Base-by-base conservation (phyloP, 2,888 invertebrate genomes). In the Ochropleura leucogaster region DNA sequence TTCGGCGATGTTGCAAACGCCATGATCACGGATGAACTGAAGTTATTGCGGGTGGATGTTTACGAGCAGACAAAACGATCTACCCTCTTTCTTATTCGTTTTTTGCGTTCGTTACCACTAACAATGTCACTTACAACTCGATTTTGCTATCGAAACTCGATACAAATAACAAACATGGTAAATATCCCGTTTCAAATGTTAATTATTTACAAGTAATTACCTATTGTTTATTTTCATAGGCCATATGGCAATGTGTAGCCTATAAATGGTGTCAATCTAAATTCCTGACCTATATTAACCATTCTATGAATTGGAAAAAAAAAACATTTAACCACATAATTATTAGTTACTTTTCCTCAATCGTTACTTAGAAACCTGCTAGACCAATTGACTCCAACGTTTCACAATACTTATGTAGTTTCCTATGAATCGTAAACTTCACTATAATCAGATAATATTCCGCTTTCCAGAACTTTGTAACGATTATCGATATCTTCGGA, bases 381-480 rank as follows among this genome's bases (percentile, higher is more conserved):
- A 44, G 67, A 77, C 73, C 49, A 71, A 60, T 60, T 51, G 75
- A 64, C 62, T 53, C 75, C 69, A 66, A 62, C 10, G 74, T 73
- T 77, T 55, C 70, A 70, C 51, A 74, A 71, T 55, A 72, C 7
- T 30, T 14, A 5, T 47, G 47, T 53, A 20, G 30, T 72, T 84
- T 84, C 72, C 49, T 67, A 62, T 30, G 80, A 80, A 83, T 75
- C 68, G 60, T 44, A 80, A 74, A 74, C 70, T 70, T 73, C 73
- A 68, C 3, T 55, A 10, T 79, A 79, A 85, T 84, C 85, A 62
- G 83, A 85, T 84, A 72, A 69, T 71, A 51, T 30, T 44, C 12
- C 20, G 44, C 16, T 85, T 84, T 85, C 69, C 59, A 84, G 72
- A 73, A 72, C 46, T 47, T 57, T 55, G 10, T 65, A 55, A 66